A percentile compares a stretch with the other conserved stretches of the same genome.
Conservation (phyloP, 2,888 invertebrate genomes). For the Thyatira batis region DNA sequence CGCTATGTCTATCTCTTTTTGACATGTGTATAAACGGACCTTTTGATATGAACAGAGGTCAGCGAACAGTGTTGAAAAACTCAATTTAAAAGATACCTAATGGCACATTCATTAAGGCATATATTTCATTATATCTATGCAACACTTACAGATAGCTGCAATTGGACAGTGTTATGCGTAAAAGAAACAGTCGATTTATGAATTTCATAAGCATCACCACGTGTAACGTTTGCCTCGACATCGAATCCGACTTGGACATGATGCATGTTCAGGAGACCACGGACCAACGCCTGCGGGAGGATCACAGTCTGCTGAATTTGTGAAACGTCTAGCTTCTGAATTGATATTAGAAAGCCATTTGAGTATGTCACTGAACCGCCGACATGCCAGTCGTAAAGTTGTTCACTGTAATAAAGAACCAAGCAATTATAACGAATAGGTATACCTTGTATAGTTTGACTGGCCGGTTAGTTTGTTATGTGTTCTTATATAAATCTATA, state of each 20-base stretch:
- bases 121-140: background rate
- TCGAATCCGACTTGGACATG: slow-evolving; percentile 51
- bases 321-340: slow-evolving; percentile 46
- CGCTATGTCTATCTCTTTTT: too few species aligned
- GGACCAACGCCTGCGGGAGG: slow-evolving; percentile 22
- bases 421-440: too few species aligned
- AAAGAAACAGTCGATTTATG: slow-evolving; percentile 47
- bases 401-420: slow-evolving; percentile 36
- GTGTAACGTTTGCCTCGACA: slow-evolving; percentile 37
- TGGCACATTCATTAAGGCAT: background rate
- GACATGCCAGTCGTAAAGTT: slow-evolving; percentile 48
- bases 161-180: slow-evolving; percentile 20
- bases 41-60: too few species aligned
- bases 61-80: too few species aligned
- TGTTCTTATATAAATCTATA: too few species aligned
- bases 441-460: too few species aligned
- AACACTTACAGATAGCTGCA: slow-evolving; percentile 37
- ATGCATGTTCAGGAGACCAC: slow-evolving; percentile 37
- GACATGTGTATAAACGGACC: too few species aligned
- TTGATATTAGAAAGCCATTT: slow-evolving; percentile 59
- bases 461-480: too few species aligned
- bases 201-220: slow-evolving; percentile 9
- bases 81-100: too few species aligned
- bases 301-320: slow-evolving; percentile 13
- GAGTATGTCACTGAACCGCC: slow-evolving; percentile 50